These are phyloP conservation scores for Alces alces DNA, from an alignment of 2,113 vertebrate species.

Conservation along the genomic window DNA sequence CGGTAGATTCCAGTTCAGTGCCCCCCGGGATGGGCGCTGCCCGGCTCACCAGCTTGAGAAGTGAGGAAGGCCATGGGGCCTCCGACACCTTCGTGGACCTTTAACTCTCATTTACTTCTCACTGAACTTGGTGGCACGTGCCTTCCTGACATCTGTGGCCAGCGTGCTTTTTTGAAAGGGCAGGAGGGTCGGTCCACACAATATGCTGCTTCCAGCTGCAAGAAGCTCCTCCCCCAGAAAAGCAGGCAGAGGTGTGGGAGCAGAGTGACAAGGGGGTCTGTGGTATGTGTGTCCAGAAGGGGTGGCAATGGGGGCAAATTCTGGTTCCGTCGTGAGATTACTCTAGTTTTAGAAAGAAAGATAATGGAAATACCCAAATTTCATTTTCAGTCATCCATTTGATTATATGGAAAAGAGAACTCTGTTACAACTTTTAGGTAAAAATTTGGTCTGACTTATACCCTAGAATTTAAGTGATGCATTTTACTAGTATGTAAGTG, in stretches of 20 bases:
- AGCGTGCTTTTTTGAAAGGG: background rate
- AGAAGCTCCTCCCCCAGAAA: background rate
- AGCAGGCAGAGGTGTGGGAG: background rate
- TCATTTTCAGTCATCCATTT: background rate
- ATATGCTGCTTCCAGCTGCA: background rate
- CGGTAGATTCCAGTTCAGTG: background rate
- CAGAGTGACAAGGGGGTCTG: background rate
- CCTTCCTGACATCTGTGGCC: background rate
- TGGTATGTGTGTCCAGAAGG: background rate
- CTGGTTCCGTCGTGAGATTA: background rate
- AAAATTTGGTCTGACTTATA: conserved; percentile 16
- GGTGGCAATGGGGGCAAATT: background rate
- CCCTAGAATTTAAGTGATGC: conserved; percentile 57
- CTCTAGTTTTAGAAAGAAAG: background rate
- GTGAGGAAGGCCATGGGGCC: background rate
- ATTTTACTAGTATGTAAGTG: conserved; percentile 67
- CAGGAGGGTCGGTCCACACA: background rate
- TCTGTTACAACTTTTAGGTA: background rate
- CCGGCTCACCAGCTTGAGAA: background rate
- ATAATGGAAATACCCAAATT: background rate
- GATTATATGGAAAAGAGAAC: background rate
- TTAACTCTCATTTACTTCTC: background rate
- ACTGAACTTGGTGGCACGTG: background rate
- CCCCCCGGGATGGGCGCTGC: background rate
- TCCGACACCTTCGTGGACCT: background rate